Evolutionary conservation across 2,888 invertebrate species (phyloP), one percentile per base, ranked within the genome.

Genomic region (Drosophila mulleri): DNA sequence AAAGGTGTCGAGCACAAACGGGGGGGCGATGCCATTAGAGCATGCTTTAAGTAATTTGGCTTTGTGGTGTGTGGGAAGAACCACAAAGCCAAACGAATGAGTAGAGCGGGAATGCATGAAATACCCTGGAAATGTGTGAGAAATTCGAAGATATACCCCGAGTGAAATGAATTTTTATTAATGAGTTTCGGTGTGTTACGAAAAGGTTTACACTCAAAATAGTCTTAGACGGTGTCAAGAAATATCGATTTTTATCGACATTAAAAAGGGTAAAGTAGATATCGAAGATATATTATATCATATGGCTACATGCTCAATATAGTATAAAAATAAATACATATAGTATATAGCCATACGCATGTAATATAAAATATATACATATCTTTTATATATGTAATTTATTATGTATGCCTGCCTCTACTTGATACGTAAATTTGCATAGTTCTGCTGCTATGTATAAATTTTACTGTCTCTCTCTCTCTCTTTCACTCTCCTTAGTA

Each of bases 1-100:
- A 81, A 78, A 74, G 64, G 76, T 81, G 74, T 48, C 39, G 47
- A 37, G 26, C 14, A 41, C 16, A 26, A 37, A 18, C 20, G 6
- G 42, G 6, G 42, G 23, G 12, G 42, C 3, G 47, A 1, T 7
- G 42, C 20, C 53, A 59, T 41, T 59, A 37, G 41, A 35, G 64
- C 47, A 58, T 62, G 45, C 39, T 67, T 68, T 54, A 66, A 69
- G 45, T 69, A 75, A 72, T 47, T 54, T 12, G 64, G 48, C 47
- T 71, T 11, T 44, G 39, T 52, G 70, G 48, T n/a, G 35, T 45
- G 41, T 42, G 60, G 60, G 50, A 66, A 75, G 58, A 53, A 37
- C 26, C 20, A n/a, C 20, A n/a, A 20, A 18, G 11, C 3, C 8
- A 18, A 20, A 20, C 3, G 4, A 18, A 8, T 0, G 5, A 39